phyloP scores from a whole-genome alignment of 2,888 invertebrate genomes.

The Amphipyra tragopoginis region DNA sequence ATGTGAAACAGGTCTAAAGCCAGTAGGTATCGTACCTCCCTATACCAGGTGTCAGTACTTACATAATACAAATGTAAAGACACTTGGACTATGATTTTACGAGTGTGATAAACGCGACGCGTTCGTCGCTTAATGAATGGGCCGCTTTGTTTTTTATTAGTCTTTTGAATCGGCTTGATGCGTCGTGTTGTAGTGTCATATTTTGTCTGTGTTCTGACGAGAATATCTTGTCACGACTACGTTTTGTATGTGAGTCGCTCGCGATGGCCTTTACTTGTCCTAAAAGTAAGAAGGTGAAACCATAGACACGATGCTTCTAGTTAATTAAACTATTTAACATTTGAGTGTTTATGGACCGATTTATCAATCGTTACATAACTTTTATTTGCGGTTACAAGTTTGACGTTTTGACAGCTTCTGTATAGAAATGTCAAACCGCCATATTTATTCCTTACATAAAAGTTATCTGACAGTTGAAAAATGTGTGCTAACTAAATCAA shows the following conservation, averaged over 20 bases:
- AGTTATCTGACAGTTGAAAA: no score
- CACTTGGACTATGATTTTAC: conserved; percentile 51
- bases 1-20: conserved; percentile 4
- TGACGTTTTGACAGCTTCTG: no score
- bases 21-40: conserved; percentile 11
- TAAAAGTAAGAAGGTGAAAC: no score
- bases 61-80: conserved; percentile 28
- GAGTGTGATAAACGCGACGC: conserved; percentile 53
- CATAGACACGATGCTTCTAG: no score
- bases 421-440: no score
- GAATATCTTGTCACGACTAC: conserved; percentile 33
- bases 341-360: no score
- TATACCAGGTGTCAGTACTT: conserved; percentile 34
- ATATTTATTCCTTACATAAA: no score
- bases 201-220: conserved; percentile 22
- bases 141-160: conserved; percentile 51
- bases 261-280: conserved; percentile 7
- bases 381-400: no score
- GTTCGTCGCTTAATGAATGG: conserved; percentile 56
- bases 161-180: conserved; percentile 49
- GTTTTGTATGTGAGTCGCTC: conserved; percentile 15
- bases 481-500: no score
- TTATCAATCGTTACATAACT: no score
- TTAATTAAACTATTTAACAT: no score
- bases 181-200: conserved; percentile 47